These are phyloP conservation scores for Neodontobutis hainanensis DNA, from an alignment of 2,113 vertebrate species.

Conservation along the genomic window DNA sequence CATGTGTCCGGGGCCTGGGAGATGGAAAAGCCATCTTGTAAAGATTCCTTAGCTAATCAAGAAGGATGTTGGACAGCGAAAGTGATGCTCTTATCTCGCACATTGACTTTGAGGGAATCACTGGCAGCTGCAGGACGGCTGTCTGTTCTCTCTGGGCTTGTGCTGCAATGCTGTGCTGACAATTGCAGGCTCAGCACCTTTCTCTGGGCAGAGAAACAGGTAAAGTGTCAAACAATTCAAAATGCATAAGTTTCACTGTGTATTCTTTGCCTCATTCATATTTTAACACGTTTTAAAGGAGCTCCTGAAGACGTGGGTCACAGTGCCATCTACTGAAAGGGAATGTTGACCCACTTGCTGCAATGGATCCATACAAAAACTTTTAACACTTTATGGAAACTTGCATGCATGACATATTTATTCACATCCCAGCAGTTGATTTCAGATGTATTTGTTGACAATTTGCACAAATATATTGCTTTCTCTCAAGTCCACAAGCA, in stretches of 20 bases:
- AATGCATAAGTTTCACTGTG: constrained; percentile 6
- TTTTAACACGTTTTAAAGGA: not conserved
- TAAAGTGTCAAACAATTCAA: constrained; percentile 36
- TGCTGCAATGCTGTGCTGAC: constrained; percentile 33
- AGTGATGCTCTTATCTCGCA: constrained; percentile 49
- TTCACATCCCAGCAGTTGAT: no score
- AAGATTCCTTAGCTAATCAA: constrained; percentile 28
- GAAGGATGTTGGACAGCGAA: constrained; percentile 12
- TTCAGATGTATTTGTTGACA: no score
- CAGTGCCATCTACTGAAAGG: constrained; percentile 64
- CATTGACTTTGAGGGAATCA: constrained; percentile 35
- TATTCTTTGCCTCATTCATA: constrained; percentile 11
- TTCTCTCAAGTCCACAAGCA: no score
- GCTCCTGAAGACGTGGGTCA: constrained; percentile 37
- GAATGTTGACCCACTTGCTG: not conserved
- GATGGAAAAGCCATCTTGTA: constrained; percentile 4
- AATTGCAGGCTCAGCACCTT: constrained; percentile 24
- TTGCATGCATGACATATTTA: no score
- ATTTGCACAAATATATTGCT: no score
- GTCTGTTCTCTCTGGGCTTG: constrained; percentile 24
- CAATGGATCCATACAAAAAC: no score
- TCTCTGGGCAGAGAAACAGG: constrained; percentile 20
- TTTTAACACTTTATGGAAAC: no score
- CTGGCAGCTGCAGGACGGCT: constrained; percentile 8
- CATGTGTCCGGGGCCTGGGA: not conserved